A percentile compares a stretch with the other conserved stretches of the same genome.
These are phyloP conservation scores for Pyrrhosoma nymphula DNA, from an alignment of 2,888 invertebrate genomes.

Conservation along the genomic window DNA sequence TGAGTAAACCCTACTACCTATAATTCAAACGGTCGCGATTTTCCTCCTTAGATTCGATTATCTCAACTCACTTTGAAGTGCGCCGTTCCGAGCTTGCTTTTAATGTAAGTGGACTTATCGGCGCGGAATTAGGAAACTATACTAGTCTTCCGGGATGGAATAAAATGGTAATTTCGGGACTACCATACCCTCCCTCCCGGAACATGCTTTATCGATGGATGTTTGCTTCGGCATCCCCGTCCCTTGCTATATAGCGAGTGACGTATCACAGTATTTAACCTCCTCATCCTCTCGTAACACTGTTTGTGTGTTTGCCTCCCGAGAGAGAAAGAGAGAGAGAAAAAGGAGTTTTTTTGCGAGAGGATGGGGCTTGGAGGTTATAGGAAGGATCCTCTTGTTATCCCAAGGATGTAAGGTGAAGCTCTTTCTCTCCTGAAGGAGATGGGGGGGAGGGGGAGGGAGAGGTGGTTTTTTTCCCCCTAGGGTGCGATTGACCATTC, in stretches of 20 bases:
- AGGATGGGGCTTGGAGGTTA: background rate
- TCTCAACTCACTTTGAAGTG: background rate
- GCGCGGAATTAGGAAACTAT: background rate
- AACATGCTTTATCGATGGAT: background rate
- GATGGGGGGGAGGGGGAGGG: background rate
- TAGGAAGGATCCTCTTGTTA: constrained; percentile 50
- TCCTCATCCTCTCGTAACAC: background rate
- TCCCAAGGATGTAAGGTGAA: constrained; percentile 65
- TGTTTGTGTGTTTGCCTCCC: constrained; percentile 10
- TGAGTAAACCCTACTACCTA: background rate
- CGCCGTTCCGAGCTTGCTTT: background rate
- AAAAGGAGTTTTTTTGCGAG: background rate
- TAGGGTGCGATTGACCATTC: constrained; percentile 59
- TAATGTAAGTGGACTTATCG: background rate
- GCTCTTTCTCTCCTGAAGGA: background rate
- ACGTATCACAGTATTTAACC: constrained; percentile 2
- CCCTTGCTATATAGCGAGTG: background rate
- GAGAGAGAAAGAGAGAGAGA: background rate
- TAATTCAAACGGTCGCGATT: background rate
- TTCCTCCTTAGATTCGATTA: background rate
- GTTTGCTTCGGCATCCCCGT: constrained; percentile 39
- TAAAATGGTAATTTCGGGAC: background rate
- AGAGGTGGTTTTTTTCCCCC: background rate
- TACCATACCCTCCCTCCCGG: background rate
- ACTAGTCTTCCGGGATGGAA: background rate